These are phyloP conservation scores for Cariama cristata DNA, from an alignment of 2,113 vertebrate genomes.

Conservation along the genomic window DNA sequence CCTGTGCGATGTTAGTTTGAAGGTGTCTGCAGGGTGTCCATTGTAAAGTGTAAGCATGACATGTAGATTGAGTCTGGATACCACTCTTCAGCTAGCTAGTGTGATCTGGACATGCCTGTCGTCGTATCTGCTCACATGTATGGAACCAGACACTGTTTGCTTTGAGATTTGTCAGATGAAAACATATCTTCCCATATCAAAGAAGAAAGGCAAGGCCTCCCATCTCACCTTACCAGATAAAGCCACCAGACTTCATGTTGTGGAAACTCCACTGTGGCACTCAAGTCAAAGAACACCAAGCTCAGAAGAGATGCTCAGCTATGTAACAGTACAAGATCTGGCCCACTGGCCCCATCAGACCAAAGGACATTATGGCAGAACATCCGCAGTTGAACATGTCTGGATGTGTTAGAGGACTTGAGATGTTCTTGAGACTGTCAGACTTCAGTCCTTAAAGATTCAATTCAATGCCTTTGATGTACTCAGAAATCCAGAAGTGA, in stretches of 20 bases:
- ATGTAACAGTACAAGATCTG: neutral
- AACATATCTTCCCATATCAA: rapidly evolving
- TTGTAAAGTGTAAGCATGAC: neutral
- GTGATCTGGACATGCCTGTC: neutral
- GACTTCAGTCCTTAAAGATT: neutral
- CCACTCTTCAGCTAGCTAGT: neutral
- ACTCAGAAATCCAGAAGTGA: neutral
- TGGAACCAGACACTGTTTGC: neutral
- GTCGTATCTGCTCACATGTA: neutral
- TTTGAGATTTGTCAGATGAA: neutral
- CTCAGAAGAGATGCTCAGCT: neutral
- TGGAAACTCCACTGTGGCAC: neutral
- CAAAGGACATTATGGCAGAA: neutral
- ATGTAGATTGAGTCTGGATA: neutral
- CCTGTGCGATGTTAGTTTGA: neutral
- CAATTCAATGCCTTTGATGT: neutral
- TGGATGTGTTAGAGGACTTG: neutral
- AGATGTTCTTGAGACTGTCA: neutral
- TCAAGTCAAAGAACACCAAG: neutral
- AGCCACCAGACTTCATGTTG: neutral
- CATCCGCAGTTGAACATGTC: neutral
- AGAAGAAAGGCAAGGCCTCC: neutral
- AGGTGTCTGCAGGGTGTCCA: neutral
- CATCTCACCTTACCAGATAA: neutral
- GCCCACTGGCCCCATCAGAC: neutral